These are phyloP conservation scores for Cynopterus sphinx DNA, from an alignment of 2,797 vertebrate genomes.

Conservation along the genomic window DNA sequence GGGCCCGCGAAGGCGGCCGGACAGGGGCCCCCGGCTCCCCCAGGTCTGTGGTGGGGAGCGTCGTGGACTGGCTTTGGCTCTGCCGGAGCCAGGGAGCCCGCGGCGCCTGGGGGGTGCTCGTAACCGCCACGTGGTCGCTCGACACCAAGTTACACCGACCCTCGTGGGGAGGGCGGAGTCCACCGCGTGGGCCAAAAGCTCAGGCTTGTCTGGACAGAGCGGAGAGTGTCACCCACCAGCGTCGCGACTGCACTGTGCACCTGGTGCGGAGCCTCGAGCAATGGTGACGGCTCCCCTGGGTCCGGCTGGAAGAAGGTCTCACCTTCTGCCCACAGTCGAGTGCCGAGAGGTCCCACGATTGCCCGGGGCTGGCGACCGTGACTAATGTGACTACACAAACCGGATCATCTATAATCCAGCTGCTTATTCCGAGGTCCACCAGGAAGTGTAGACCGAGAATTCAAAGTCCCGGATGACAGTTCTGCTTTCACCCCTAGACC, in stretches of 20 bases:
- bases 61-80: background rate
- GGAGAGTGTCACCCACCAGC: background rate
- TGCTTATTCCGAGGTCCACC: constrained; percentile 33
- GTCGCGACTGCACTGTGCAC: background rate
- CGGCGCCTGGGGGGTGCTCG: background rate
- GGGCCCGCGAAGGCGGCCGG: background rate
- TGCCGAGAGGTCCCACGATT: constrained; percentile 33
- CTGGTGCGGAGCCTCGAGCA: accelerated
- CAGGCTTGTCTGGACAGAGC: background rate
- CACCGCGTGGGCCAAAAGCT: background rate
- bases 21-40: accelerated
- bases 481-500: background rate
- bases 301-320: background rate
- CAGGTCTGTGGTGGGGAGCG: background rate
- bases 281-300: accelerated
- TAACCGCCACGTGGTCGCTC: background rate
- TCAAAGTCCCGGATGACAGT: background rate
- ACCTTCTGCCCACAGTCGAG: background rate
- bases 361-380: background rate
- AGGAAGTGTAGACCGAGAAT: background rate
- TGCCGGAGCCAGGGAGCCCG: background rate
- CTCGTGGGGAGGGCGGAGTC: background rate
- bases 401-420: constrained; percentile 32
- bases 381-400: background rate
- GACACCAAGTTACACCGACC: background rate